Evolutionary conservation across 2,113 vertebrate genomes (phyloP), one percentile per base, ranked within the genome.

Genomic region (Peromyscus polionotus): DNA sequence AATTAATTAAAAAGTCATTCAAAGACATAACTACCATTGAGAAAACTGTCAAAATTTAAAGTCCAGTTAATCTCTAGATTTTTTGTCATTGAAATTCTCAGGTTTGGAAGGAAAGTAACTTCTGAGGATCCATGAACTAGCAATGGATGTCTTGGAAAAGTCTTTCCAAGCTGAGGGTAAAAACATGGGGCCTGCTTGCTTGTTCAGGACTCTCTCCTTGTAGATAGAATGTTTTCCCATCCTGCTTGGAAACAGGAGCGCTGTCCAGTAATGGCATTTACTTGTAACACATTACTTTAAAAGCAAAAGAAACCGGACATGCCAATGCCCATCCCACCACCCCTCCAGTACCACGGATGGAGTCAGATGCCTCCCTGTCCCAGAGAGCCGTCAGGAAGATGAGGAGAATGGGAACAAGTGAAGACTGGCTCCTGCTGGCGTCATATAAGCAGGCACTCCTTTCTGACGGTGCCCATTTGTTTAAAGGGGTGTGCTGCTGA

Each of bases 401-500:
- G 89, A 80, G 88, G 93, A 95, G 81, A 80, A 36, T 95, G 80
- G 90, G 76, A 45, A 93, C 88, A 98, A 96, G 73, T 97, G 95
- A 97, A 97, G 96, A 31, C 48, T 45, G 36, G 96, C 28, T 98
- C 61, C 93, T 96, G 75, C 95, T 96, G 96, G 65, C 93, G 97
- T 59, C 68, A 48, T n/a, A 87, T 96, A 98, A 88, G 84, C 79
- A 75, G 95, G 83, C 91, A 83, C 87, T 90, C 59, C 83, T 96
- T 97, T 94, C 81, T 96, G 90, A 84, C 92, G 95, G 88, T 79
- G 95, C 88, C 96, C 96, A 98, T 98, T 98, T 97, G 96, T 98
- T 98, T 97, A 96, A 98, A 97, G 85, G 95, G 88, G 90, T 95
- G 79, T 96, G 96, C 94, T 97, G 96, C 94, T 97, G 96, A 93